Evolutionary conservation across 2,113 vertebrate genomes (phyloP), one percentile per base, ranked within the genome.

Genomic region (Smithornis capensis): DNA sequence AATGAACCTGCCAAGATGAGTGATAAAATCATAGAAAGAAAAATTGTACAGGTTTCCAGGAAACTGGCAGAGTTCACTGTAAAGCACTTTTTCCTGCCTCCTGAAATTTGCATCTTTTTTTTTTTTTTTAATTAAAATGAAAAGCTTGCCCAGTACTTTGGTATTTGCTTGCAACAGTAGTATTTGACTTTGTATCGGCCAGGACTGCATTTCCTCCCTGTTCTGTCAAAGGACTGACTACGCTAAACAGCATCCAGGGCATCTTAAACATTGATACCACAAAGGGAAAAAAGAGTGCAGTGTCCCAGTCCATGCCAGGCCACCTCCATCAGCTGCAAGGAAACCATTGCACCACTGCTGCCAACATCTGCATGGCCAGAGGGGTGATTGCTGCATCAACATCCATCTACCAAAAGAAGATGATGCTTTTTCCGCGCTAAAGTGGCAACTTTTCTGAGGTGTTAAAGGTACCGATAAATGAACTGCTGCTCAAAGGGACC

Each of bases 11-110:
- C 35, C 79, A 91, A 70, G 55, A 80, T 42, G 21, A 88, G 38
- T 45, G 75, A 91, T 76, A 95, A 87, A 97, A 60, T 45, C 49
- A 55, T 8, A 73, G 38, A 63, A 94, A 83, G 70, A 83, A 68
- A 83, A 96, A 91, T 33, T 33, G 44, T 27, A n/a, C 29, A 81
- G 6, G 33, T 78, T 37, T 91, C 52, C 68, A 78, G 65, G 42
- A 96, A 93, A 73, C 47, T 78, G 64, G 10, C 55, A 67, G 27
- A 83, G 94, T 64, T 57, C 18, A 75, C 2, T 3, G 6, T 22
- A 40, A 75, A 88, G 28, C 15, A 17, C 14, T 45, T 65, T 35
- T 49, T 14, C 73, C 35, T 67, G 31, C 19, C 74, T 62, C 18
- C 21, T 40, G 9, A 87, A 62, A 25, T 22, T 49, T 57, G 23